Evolutionary conservation across 2,888 invertebrate genomes (phyloP).

Genomic region (Nasonovia ribisnigri): DNA sequence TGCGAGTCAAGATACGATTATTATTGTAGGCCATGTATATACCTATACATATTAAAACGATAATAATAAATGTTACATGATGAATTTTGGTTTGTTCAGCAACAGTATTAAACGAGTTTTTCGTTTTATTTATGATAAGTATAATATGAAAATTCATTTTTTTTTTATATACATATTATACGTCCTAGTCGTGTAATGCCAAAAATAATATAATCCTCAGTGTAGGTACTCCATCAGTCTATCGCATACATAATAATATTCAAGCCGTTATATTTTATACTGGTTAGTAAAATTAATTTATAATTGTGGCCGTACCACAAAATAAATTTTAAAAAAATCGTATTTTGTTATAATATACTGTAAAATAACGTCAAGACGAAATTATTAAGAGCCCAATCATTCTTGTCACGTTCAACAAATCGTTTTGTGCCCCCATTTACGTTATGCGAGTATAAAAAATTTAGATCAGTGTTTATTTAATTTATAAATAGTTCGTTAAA

Average conservation of each 20-base stretch:
- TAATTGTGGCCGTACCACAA: background rate
- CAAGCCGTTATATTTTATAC: slow-evolving; percentile 9
- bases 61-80: background rate
- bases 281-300: slow-evolving; percentile 14
- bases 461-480: background rate
- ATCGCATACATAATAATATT: background rate
- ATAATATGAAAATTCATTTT: background rate
- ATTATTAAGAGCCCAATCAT: background rate
- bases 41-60: background rate
- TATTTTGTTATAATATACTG: background rate
- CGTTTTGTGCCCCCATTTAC: background rate
- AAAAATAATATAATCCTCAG: slow-evolving; percentile 1
- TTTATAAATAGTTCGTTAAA: slow-evolving; percentile 25
- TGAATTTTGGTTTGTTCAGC: background rate
- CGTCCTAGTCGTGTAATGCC: background rate
- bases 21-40: background rate
- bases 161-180: background rate
- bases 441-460: background rate
- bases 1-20: background rate
- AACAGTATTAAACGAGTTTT: slow-evolving; percentile 11
- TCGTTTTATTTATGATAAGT: background rate
- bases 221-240: slow-evolving; percentile 2
- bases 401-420: background rate
- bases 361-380: background rate
- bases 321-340: background rate